Evolutionary conservation across 2,797 vertebrate genomes (phyloP), one percentile per base, ranked within the genome.

Genomic region (Semaprochilodus insignis): DNA sequence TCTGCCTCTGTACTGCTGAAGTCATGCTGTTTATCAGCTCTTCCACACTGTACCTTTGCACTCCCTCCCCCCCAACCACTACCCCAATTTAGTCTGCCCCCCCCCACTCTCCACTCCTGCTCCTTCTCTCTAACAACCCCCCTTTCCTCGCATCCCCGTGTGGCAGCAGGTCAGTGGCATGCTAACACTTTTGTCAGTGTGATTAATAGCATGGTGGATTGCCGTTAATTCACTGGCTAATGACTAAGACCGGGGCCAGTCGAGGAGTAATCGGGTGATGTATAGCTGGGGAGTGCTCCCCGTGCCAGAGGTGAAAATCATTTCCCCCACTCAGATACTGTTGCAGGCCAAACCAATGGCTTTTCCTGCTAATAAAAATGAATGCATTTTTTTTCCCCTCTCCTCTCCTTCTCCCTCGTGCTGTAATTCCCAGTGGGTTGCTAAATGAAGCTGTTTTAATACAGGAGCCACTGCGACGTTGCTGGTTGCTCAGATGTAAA

Each of bases 141-240:
- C 63, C 91, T 44, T 83, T 89, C 90, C 89, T 90, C 82, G 63
- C 91, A 92, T 95, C 95, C 88, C 81, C 93, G 91, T 90, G 91
- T 93, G 94, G 94, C 88, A 94, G 95, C 91, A 93, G 95, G 95
- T 96, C 95, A 95, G 93, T 88, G 87, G 93, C 89, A 86, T 93
- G 95, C 96, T 95, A 95, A 96, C 93, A 95, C 96, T 96, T 96
- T 97, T 99, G 98, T 99, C 98, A 98, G 94, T 88, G 97, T 99
- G 98, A 99, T 99, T 98, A 99, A 99, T 99, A 97, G 97, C 93
- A 90, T 86, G 92, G 94, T 93, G 96, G 94, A 95, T 94, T 95
- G 96, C 94, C 94, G 96, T 98, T 99, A 99, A 99, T 99, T 99
- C 97, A 97, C 95, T 96, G 95, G 97, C 96, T 99, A 99, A 99